Base-by-base conservation (phyloP, 2,888 invertebrate genomes). In the Trichopoda pennipes region DNA sequence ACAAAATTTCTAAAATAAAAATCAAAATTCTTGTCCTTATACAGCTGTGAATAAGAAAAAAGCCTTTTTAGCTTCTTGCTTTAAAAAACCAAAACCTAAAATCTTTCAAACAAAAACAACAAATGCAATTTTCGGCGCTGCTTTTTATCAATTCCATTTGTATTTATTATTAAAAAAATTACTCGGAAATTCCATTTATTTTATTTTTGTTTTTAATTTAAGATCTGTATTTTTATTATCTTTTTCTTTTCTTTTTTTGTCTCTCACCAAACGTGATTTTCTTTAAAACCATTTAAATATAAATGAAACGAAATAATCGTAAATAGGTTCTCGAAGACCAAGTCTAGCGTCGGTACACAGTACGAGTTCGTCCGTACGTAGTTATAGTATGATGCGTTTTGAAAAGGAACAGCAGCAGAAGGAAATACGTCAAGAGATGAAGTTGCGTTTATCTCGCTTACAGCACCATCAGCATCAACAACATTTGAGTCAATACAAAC, bases 281-380 rank as follows among this genome's bases (percentile, higher is more conserved):
- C n/a, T 47, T 17, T 3, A 28, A 28, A 28, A 28, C 8, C 28
- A 28, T 28, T 28, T 28, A 28, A 28, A 28, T 17, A 28, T 19
- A 35, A 47, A 9, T 21, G 32, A 66, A 83, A 78, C 6, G 7
- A 28, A 28, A 28, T 7, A 28, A 6, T 28, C 28, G 7, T 38
- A 69, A 32, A 61, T 92, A 96, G 96, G 96, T 93, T 96, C 96
- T 90, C 93, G 96, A 93, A 94, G 96, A 93, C 96, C 96, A 92
- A 96, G 96, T 93, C 92, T 96, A 93, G 95, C 95, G 86, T 96
- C 96, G 84, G 93, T 96, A 87, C 96, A 96, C 90, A 96, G 96
- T 93, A 95, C 94, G 90, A 94, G 94, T 86, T 96, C 95, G 82
- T 96, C 96, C 66, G 94, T 96, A 84, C 94, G 95, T 89, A 96